Conservation (phyloP, 2,113 vertebrate species). For the Dasyprocta punctata region DNA sequence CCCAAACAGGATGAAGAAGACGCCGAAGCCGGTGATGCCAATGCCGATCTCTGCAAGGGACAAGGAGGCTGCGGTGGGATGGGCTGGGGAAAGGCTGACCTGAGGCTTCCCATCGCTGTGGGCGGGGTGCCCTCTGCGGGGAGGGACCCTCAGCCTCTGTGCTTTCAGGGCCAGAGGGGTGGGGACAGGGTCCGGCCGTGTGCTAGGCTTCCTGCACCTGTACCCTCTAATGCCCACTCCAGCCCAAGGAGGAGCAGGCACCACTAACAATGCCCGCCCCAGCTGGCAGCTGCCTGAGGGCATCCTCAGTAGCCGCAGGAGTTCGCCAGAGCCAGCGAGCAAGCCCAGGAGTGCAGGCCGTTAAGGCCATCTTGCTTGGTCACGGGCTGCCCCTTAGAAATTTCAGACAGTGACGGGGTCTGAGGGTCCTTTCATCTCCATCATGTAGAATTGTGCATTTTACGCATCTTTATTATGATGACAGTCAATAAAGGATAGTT, state of each 20-base stretch:
- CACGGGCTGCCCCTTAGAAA: neutral
- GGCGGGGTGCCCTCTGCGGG: neutral
- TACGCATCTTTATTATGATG: neutral
- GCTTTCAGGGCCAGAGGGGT: neutral
- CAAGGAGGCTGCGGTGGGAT: neutral
- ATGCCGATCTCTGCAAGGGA: conserved; percentile 90
- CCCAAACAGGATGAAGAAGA: conserved; percentile 95
- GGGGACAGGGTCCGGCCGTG: neutral
- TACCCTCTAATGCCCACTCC: neutral
- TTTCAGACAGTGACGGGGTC: neutral
- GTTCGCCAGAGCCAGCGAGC: neutral
- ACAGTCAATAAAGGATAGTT: neutral
- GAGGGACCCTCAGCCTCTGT: neutral
- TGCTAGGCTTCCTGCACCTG: too few relatives aligned
- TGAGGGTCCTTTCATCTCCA: neutral
- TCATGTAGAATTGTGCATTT: neutral
- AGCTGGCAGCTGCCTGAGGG: neutral
- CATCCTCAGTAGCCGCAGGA: neutral
- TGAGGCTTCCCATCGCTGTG: neutral
- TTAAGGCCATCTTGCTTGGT: neutral
- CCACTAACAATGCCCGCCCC: neutral
- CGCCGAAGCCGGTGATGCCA: conserved; percentile 90
- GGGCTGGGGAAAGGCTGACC: neutral
- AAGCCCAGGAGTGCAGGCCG: neutral
- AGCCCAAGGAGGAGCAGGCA: neutral